A percentile compares a stretch with the other conserved stretches of the same genome.
Evolutionary conservation across 2,113 vertebrate genomes (phyloP).

Genomic region (Ia io): DNA sequence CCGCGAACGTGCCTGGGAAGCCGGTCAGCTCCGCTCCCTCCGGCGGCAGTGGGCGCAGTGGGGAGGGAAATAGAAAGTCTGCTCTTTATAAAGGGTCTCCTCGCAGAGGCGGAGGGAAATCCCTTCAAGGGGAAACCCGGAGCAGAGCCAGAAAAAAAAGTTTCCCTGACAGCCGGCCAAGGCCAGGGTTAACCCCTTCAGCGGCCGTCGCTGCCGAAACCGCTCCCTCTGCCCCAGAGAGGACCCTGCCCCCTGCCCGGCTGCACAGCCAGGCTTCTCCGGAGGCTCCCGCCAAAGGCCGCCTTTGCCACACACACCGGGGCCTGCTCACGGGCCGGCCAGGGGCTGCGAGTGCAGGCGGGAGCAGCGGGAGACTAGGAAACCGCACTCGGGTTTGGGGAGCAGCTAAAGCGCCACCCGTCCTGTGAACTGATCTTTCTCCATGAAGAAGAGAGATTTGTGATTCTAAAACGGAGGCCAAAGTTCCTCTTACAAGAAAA

Average conservation of each 20-base stretch:
- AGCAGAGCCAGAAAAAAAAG: conserved; percentile 66
- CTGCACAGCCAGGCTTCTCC: neutral
- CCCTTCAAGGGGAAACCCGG: conserved; percentile 78
- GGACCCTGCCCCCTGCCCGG: neutral
- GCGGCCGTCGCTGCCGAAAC: neutral
- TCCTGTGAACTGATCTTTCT: neutral
- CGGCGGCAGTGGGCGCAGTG: conserved; percentile 30
- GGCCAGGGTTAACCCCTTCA: conserved; percentile 71
- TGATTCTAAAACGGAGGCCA: neutral
- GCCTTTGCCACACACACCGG: neutral
- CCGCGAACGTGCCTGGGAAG: conserved; percentile 25
- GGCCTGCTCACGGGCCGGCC: neutral
- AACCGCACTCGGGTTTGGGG: neutral
- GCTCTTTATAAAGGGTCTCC: conserved; percentile 74
- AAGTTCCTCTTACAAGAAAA: conserved; percentile 7
- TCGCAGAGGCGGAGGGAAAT: conserved; percentile 75
- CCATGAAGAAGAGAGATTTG: neutral
- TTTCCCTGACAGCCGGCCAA: conserved; percentile 63
- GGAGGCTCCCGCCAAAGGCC: neutral
- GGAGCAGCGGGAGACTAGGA: neutral
- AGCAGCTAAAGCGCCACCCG: neutral
- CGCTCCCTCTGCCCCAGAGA: neutral
- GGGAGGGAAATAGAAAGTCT: conserved; percentile 65
- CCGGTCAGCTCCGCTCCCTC: neutral
- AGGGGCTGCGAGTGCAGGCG: neutral